These are phyloP conservation scores for Rotaria magnacalcarata DNA, from an alignment of 2,888 invertebrate genomes.

Conservation along the genomic window DNA sequence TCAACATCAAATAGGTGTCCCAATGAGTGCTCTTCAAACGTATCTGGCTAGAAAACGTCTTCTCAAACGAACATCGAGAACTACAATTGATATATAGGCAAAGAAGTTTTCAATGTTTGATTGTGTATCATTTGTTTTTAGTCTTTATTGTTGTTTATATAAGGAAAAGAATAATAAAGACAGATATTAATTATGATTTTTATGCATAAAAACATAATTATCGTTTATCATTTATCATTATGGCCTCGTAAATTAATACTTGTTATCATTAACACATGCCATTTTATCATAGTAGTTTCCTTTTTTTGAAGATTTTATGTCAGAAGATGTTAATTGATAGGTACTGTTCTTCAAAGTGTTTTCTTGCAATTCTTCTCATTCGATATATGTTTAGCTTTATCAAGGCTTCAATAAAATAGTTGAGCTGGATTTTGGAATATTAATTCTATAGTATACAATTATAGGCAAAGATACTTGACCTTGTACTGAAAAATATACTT, in stretches of 20 bases:
- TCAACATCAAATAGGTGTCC: not conserved
- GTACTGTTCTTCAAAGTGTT: not conserved
- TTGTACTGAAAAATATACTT: too few relatives aligned
- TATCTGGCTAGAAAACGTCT: slow-evolving; percentile 16
- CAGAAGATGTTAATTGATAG: not conserved
- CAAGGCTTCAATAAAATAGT: too few relatives aligned
- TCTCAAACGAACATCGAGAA: slow-evolving; percentile 24
- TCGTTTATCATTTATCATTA: too few relatives aligned
- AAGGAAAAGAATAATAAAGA: not conserved
- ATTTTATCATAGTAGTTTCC: not conserved
- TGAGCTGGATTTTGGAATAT: too few relatives aligned
- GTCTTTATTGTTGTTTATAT: not conserved
- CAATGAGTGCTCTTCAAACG: slow-evolving; percentile 25
- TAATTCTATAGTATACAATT: too few relatives aligned
- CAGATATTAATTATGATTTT: not conserved
- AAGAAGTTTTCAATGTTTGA: not conserved
- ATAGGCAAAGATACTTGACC: too few relatives aligned
- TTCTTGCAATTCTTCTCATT: not conserved
- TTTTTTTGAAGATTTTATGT: not conserved
- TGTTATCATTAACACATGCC: too few relatives aligned
- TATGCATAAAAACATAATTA: not conserved
- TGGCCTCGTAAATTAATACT: too few relatives aligned
- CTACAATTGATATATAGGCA: slow-evolving; percentile 1
- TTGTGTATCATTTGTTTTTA: not conserved
- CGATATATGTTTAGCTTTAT: too few relatives aligned